phyloP scores from a whole-genome alignment of 2,888 invertebrate genomes.

The Synergus umbraculus region DNA sequence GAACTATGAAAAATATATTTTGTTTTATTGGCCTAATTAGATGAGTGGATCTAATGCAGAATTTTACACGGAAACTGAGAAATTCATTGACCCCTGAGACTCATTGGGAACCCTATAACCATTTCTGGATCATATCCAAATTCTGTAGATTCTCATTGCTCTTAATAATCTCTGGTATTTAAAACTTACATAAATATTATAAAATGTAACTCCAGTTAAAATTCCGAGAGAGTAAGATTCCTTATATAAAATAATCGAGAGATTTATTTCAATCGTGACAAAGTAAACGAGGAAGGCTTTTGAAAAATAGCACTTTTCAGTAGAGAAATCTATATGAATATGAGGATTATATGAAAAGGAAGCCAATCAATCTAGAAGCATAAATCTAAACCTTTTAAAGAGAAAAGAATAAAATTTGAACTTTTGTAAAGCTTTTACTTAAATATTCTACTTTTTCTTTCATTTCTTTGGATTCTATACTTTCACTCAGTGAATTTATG shows the following conservation, averaged over 20 bases:
- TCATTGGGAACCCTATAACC: conserved; percentile 4
- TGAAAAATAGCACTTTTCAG: too few species aligned
- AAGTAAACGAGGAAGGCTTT: too few species aligned
- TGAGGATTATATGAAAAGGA: too few species aligned
- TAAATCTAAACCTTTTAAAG: background rate
- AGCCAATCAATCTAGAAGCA: background rate
- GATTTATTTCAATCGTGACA: too few species aligned
- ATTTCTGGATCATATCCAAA: conserved; percentile 30
- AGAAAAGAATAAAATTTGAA: background rate
- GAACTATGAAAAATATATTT: too few species aligned
- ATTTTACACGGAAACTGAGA: conserved; percentile 24
- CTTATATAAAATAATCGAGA: too few species aligned
- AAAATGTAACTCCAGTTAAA: too few species aligned
- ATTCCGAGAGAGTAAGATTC: too few species aligned
- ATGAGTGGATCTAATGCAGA: conserved; percentile 10
- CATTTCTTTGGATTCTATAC: conserved; percentile 1
- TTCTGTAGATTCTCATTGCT: conserved; percentile 14
- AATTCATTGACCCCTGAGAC: conserved; percentile 32
- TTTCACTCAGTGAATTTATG: conserved; percentile 37
- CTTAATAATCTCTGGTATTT: conserved; percentile 12
- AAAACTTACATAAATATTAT: background rate
- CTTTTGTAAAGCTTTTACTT: background rate
- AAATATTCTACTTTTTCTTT: background rate
- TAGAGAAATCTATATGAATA: too few species aligned
- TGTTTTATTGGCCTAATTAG: background rate